Evolutionary conservation across 2,888 invertebrate genomes (phyloP), one percentile per base, ranked within the genome.

Genomic region (Exephanes ischioxanthus): DNA sequence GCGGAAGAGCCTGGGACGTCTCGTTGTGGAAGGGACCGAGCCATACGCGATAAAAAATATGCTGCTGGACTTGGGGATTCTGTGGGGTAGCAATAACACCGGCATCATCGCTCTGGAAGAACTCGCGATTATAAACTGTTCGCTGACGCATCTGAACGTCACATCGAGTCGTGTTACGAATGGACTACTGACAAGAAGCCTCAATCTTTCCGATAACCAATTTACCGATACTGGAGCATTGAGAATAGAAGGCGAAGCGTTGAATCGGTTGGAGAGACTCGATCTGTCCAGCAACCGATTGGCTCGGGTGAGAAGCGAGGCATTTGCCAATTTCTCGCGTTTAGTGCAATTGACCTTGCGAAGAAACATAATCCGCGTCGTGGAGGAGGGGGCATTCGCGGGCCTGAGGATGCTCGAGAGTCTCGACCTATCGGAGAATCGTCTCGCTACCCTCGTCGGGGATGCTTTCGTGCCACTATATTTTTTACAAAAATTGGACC

Each of bases 341-440:
- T 94, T 97, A 71, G 95, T 95, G 90, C 95, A 96, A 94, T 94
- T 98, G 87, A 95, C 96, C 92, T 94, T 97, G 90, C 96, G 96
- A 91, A 95, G 95, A 90, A 98, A 98, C 94, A 95, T 95, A 79
- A 95, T 97, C 85, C 92, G 94, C 78, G 94, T 92, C 87, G 95
- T 96, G 90, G 94, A 94, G 90, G 95, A 95, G 86, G 94, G 94
- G 89, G 95, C 95, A 90, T 96, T 97, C 90, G 94, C 94, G 87
- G 95, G 96, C 51, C 94, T 97, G 86, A 93, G 94, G 22, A 95
- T 95, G 88, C 94, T 98, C 87, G 96, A 96, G 92, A 95, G 95
- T 73, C 94, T 98, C 89, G 97, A 97, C 91, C 94, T 98, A 77
- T 96, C 97, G 61, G 95, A 95, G 91, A 97, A 97, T 93, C 95